Evolutionary conservation across 2,888 invertebrate species (phyloP).

Genomic region (Serrognathus titanus): DNA sequence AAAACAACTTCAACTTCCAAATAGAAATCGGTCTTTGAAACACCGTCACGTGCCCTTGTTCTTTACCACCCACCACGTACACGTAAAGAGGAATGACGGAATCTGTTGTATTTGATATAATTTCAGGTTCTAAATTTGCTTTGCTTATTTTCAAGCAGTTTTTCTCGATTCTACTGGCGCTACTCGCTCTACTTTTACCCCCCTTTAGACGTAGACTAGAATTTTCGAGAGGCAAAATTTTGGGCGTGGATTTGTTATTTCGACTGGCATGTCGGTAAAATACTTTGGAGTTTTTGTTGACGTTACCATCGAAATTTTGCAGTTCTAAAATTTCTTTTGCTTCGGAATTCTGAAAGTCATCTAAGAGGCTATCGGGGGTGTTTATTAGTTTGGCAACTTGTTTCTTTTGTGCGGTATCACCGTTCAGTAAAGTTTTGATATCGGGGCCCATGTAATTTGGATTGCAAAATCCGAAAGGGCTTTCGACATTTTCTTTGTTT

Average conservation of each 20-base stretch:
- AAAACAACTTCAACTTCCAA: conserved; percentile 68
- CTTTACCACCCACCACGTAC: conserved; percentile 75
- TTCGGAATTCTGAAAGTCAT: conserved; percentile 42
- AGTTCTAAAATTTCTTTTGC: conserved; percentile 40
- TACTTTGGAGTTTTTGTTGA: conserved; percentile 43
- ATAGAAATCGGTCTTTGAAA: conserved; percentile 74
- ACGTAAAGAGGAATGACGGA: conserved; percentile 57
- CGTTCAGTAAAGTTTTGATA: conserved; percentile 45
- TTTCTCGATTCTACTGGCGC: conserved; percentile 56
- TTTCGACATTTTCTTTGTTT: conserved; percentile 36
- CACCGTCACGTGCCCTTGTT: conserved; percentile 72
- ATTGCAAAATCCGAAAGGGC: conserved; percentile 68
- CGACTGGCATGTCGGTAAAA: conserved; percentile 36
- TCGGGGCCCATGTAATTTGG: conserved; percentile 73
- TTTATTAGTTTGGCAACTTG: conserved; percentile 50
- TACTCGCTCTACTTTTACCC: conserved; percentile 52
- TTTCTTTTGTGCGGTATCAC: conserved; percentile 29
- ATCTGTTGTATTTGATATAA: conserved; percentile 28
- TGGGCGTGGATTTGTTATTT: conserved; percentile 46
- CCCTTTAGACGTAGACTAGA: conserved; percentile 39
- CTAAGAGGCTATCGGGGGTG: conserved; percentile 64
- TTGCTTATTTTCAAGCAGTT: conserved; percentile 42
- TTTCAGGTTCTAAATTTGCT: conserved; percentile 24
- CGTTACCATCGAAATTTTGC: conserved; percentile 39
- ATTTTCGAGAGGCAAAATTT: conserved; percentile 50